A percentile compares a stretch with the other conserved stretches of the same genome.
phyloP scores from a whole-genome alignment of 2,888 invertebrate species.

The Megalurothrips usitatus region DNA sequence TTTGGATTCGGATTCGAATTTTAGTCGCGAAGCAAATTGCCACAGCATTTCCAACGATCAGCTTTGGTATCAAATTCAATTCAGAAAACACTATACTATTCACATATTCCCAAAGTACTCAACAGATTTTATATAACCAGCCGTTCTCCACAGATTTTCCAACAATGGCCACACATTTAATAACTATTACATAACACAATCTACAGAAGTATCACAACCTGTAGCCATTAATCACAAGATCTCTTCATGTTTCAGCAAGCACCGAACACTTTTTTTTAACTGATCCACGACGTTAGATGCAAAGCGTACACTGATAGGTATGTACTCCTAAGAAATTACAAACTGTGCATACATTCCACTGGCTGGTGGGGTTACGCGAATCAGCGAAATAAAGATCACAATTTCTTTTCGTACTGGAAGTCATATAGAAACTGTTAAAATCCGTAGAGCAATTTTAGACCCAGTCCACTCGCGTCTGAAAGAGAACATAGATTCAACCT shows the following conservation, averaged over 20 bases:
- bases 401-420: no score
- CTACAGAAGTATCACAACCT: conserved; percentile 26
- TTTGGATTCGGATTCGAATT: not conserved
- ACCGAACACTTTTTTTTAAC: not conserved
- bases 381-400: no score
- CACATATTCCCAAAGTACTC: not conserved
- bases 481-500: not conserved
- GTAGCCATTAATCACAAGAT: conserved; percentile 13
- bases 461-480: not conserved
- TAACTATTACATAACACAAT: conserved; percentile 12
- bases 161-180: conserved; percentile 25
- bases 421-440: no score
- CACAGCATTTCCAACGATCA: not conserved
- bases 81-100: conserved; percentile 6
- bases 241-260: conserved; percentile 16
- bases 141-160: conserved; percentile 16
- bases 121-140: conserved; percentile 14
- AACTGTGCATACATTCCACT: not conserved
- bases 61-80: not conserved
- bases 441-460: no score
- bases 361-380: no score
- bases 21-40: not conserved
- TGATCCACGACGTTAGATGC: not conserved
- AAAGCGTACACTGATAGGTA: not conserved
- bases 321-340: not conserved